A percentile compares a stretch with the other conserved stretches of the same genome.
These are phyloP conservation scores for Apotomis betuletana DNA, from an alignment of 2,888 invertebrate species.

Conservation along the genomic window DNA sequence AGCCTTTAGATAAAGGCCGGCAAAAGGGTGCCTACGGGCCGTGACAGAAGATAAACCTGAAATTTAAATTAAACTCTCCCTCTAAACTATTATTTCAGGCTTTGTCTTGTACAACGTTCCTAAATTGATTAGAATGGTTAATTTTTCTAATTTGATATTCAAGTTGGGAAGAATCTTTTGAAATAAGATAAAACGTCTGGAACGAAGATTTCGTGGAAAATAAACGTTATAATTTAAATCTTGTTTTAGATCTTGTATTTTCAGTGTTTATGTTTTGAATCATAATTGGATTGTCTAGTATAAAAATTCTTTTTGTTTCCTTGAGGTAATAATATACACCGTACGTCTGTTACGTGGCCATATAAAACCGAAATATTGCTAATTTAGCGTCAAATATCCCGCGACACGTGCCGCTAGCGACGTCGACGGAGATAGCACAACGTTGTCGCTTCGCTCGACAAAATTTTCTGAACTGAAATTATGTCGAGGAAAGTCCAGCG, in stretches of 20 bases:
- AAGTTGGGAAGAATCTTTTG: background rate
- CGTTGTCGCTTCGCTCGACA: too few relatives aligned
- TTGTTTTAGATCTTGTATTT: background rate
- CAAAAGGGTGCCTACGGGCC: constrained; percentile 22
- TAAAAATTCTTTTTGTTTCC: too few relatives aligned
- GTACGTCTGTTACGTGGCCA: too few relatives aligned
- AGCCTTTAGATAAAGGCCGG: constrained; percentile 17
- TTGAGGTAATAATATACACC: too few relatives aligned
- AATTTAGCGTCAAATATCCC: too few relatives aligned
- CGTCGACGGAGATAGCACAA: too few relatives aligned
- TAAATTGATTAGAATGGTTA: constrained; percentile 21
- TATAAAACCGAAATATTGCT: too few relatives aligned
- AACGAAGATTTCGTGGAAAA: constrained; percentile 1
- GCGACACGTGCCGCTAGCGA: too few relatives aligned
- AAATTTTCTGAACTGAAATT: too few relatives aligned
- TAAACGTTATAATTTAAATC: background rate
- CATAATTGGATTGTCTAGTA: too few relatives aligned
- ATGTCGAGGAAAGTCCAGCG: too few relatives aligned
- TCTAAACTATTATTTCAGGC: constrained; percentile 17
- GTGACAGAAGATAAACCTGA: constrained; percentile 19
- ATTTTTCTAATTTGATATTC: background rate
- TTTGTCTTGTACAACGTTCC: constrained; percentile 10
- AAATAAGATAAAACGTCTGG: background rate
- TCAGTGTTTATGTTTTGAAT: background rate
- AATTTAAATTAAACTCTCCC: constrained; percentile 17